Conservation (phyloP, 1,140 invertebrate species). For the Ceratina australensis region DNA sequence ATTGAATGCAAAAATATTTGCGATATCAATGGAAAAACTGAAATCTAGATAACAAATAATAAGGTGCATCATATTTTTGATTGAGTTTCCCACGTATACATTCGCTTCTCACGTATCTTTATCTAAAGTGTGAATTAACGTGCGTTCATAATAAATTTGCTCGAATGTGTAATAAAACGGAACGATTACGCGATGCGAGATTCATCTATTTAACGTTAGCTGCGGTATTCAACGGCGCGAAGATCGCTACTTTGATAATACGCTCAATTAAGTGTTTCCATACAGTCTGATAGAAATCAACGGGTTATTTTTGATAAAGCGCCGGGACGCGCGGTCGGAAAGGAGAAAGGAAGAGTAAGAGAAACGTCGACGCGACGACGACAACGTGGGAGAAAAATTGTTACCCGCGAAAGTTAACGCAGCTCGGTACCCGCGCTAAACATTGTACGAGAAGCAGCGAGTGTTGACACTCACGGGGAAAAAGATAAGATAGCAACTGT, state of each 20-base stretch:
- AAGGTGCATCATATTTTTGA: too few relatives aligned
- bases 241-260: not conserved
- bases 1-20: not conserved
- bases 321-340: not conserved
- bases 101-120: too few relatives aligned
- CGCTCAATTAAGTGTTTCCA: not conserved
- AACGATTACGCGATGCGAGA: too few relatives aligned
- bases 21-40: not conserved
- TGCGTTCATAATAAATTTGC: too few relatives aligned
- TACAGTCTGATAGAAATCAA: not conserved
- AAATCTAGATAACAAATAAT: too few relatives aligned
- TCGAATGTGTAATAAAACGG: too few relatives aligned
- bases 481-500: conserved; percentile 66
- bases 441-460: conserved; percentile 43
- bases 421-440: conserved; percentile 4
- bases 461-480: conserved; percentile 62
- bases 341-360: too few relatives aligned
- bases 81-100: too few relatives aligned
- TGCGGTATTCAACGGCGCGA: too few relatives aligned
- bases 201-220: too few relatives aligned
- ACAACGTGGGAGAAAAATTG: not conserved
- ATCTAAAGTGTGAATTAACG: too few relatives aligned
- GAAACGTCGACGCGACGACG: not conserved
- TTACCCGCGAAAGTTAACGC: not conserved
- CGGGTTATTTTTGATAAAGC: not conserved